Conservation (phyloP, 2,797 vertebrate genomes). For the Anguilla pacifica region DNA sequence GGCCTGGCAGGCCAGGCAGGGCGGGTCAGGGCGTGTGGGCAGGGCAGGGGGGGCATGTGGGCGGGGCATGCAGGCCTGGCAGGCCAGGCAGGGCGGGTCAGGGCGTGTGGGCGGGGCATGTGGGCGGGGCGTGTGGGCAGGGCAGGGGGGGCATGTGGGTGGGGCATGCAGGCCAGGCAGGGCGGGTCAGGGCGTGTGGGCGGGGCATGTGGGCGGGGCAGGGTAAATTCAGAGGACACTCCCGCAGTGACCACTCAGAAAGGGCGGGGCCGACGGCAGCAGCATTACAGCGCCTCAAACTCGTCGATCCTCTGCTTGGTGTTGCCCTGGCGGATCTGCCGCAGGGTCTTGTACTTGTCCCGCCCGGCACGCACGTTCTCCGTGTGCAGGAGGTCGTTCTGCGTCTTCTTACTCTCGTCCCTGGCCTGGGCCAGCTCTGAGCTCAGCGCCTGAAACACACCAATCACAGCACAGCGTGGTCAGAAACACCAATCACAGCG, state of each 20-base stretch:
- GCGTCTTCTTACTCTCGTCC: constrained; percentile 88
- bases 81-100: too few relatives aligned
- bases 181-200: neutral
- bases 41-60: neutral
- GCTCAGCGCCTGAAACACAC: constrained; percentile 77
- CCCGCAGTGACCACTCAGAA: constrained; percentile 68
- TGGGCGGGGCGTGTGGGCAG: too few relatives aligned
- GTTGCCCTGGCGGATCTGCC: constrained; percentile 94
- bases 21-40: neutral
- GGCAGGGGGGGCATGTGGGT: too few relatives aligned
- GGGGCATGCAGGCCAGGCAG: too few relatives aligned
- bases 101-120: neutral
- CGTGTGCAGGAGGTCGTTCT: constrained; percentile 88
- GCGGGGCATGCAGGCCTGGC: too few relatives aligned
- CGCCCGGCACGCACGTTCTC: constrained; percentile 87
- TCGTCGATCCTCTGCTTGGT: constrained; percentile 98
- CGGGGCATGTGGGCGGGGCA: neutral
- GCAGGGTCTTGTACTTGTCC: constrained; percentile 96
- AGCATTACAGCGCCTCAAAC: constrained; percentile 89
- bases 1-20: too few relatives aligned
- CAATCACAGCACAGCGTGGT: neutral
- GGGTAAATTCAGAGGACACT: constrained; percentile 18
- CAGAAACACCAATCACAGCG: too few relatives aligned
- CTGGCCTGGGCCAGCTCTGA: constrained; percentile 87
- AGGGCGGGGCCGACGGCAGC: constrained; percentile 46